Base-by-base conservation (phyloP, 1,140 invertebrate genomes). In the Aphelinus certus region DNA sequence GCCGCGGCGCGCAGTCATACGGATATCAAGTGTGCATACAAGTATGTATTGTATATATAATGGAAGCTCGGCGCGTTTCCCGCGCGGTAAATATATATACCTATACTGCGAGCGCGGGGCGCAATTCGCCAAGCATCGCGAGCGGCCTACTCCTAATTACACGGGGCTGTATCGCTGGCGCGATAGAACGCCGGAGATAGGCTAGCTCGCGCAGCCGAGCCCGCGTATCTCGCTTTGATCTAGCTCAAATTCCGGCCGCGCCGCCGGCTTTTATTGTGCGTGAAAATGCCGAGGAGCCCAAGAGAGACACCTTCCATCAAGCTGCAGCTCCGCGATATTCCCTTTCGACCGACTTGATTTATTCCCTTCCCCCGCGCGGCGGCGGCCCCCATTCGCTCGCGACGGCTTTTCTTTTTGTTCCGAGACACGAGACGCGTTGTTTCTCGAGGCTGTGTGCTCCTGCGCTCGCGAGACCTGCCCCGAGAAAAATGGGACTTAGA, bases 121-220 rank as follows among this genome's bases (percentile, higher is more conserved):
- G 10, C 43, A 60, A 3, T 42, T 3, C 43, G 43, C 7, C 9
- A 42, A 10, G 49, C 58, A 43, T 43, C 45, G 58, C 58, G 45
- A 60, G 45, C 42, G 53, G 51, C 46, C 46, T n/a, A 47, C 63
- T 73, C 64, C 64, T 67, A 73, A 73, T 73, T 73, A 73, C 72
- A 68, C 64, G 72, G 46, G 10, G 65, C 26, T 46, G 51, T 67
- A 67, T 56, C 65, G 55, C 65, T 43, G n/a, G 43, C 51, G 53
- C n/a, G 65, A 57, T 47, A 51, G n/a, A 47, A 42, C 48, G 48
- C 7, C 26, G 43, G 43, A 55, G 65, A 56, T 67, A 55, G 65
- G 63, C 65, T 71, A 69, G 61, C 60, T 3, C 5, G 1, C 4
- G 60, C 6, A 6, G 69, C 53, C 51, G 57, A 47, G 47, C n/a